These are phyloP conservation scores for Odocoileus virginianus DNA, from an alignment of 2,113 vertebrate genomes.

Conservation along the genomic window DNA sequence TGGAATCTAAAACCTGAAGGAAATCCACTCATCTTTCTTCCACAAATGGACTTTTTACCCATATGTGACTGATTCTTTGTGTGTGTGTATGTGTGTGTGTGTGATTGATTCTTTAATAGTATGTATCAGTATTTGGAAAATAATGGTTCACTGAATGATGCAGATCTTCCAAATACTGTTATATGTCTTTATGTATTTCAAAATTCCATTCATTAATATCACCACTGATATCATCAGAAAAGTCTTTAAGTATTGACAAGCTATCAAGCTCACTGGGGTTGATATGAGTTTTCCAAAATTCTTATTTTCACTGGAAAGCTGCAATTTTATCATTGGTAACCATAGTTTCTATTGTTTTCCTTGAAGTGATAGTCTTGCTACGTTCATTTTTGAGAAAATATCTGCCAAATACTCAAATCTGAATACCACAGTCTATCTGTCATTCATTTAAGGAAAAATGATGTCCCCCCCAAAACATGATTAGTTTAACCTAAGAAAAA, in stretches of 20 bases:
- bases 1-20: background rate
- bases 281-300: background rate
- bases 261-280: background rate
- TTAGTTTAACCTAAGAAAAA: background rate
- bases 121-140: slow-evolving; percentile 25
- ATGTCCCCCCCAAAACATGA: background rate
- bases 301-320: background rate
- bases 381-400: slow-evolving; percentile 21
- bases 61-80: background rate
- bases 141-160: background rate
- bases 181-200: slow-evolving; percentile 15
- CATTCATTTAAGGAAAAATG: slow-evolving; percentile 10
- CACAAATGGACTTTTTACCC: background rate
- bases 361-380: background rate
- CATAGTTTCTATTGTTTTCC: background rate
- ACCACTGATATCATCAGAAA: background rate
- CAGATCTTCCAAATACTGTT: slow-evolving; percentile 31
- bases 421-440: background rate
- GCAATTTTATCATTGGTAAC: background rate
- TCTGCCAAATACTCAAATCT: background rate
- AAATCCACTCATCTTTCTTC: background rate
- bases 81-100: background rate
- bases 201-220: background rate
- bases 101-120: background rate
- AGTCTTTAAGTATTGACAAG: background rate